These are phyloP conservation scores for Acronicta alni DNA, from an alignment of 2,888 invertebrate species.

Conservation along the genomic window DNA sequence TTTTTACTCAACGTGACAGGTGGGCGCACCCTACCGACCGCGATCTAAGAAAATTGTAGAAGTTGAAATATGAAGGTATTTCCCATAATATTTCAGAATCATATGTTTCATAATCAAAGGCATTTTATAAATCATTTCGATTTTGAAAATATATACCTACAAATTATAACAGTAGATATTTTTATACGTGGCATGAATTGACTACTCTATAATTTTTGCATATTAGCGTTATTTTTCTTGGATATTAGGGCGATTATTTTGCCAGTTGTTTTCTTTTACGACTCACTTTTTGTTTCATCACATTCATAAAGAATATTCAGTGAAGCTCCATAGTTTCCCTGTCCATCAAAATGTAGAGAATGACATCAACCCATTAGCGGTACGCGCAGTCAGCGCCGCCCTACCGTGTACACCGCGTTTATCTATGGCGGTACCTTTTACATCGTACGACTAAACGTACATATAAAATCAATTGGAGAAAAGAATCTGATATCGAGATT, in stretches of 20 bases:
- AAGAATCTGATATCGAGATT: conserved; percentile 5
- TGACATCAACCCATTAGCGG: conserved; percentile 87
- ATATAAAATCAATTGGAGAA: neutral
- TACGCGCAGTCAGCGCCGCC: conserved; percentile 72
- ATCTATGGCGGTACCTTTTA: conserved; percentile 57
- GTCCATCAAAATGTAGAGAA: conserved; percentile 68
- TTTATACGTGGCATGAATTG: neutral
- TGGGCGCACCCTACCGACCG: conserved; percentile 23
- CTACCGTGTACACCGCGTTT: conserved; percentile 64
- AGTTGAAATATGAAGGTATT: neutral
- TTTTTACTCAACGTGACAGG: conserved; percentile 34
- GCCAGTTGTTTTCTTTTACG: neutral
- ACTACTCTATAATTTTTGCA: too few species aligned
- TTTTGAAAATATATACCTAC: neutral
- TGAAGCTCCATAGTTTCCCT: conserved; percentile 60
- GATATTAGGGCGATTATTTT: too few species aligned
- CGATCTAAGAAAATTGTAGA: neutral
- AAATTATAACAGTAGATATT: neutral
- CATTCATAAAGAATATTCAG: neutral
- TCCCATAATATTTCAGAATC: neutral
- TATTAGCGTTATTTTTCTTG: too few species aligned
- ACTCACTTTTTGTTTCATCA: neutral
- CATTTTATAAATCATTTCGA: conserved; percentile 23
- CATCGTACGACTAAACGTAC: conserved; percentile 57
- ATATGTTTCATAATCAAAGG: conserved; percentile 7